These are phyloP conservation scores for Pangasius krempfi DNA, from an alignment of 2,797 vertebrate species.

Conservation along the genomic window DNA sequence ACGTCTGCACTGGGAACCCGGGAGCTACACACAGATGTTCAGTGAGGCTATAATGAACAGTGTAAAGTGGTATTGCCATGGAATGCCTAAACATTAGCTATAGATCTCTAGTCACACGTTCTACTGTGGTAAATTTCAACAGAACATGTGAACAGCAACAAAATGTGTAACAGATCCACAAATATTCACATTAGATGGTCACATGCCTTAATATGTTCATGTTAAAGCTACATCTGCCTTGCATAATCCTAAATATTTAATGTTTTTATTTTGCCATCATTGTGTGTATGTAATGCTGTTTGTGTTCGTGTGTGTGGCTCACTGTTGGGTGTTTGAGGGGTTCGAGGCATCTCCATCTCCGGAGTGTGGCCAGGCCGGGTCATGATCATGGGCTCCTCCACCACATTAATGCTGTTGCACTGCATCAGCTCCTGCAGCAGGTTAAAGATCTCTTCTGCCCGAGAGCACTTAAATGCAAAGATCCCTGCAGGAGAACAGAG, in stretches of 20 bases:
- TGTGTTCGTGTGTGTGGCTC: conserved; percentile 40
- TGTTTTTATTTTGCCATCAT: background rate
- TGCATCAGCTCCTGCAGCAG: conserved; percentile 98
- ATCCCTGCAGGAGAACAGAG: conserved; percentile 78
- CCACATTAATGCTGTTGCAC: conserved; percentile 96
- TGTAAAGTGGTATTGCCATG: background rate
- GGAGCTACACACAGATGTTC: conserved; percentile 73
- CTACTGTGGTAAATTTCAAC: background rate
- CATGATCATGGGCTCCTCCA: conserved; percentile 92
- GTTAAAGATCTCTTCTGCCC: conserved; percentile 97
- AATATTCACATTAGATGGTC: background rate
- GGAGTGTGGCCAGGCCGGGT: conserved; percentile 84
- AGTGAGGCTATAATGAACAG: background rate
- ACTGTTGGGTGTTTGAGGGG: conserved; percentile 87
- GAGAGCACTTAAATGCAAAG: conserved; percentile 97
- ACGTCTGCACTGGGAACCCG: conserved; percentile 86
- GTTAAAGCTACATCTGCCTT: background rate
- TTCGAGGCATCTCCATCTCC: conserved; percentile 84
- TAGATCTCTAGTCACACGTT: background rate
- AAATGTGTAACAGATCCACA: background rate
- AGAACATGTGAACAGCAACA: background rate
- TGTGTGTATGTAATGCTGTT: background rate
- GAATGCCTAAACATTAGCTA: background rate
- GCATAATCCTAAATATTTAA: background rate
- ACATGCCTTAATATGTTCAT: background rate